Base-by-base conservation (phyloP, 2,797 vertebrate species). In the Sphenodon punctatus region DNA sequence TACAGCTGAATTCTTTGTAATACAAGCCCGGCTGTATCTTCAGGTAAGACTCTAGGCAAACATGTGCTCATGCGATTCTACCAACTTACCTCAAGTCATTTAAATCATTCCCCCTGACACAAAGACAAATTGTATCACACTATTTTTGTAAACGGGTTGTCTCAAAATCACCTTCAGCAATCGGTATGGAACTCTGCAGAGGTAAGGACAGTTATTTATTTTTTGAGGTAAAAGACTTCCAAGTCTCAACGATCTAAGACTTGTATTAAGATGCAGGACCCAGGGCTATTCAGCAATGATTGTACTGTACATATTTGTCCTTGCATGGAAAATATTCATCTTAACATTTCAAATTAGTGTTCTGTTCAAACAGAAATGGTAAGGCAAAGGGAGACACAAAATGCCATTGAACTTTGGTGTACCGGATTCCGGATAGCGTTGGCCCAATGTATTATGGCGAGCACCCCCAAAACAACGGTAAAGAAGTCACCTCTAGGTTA, bases 111-210 rank as follows among this genome's bases (percentile, higher is more conserved):
- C 96, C 96, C 94, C 95, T 97, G 97, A 98, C 97, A 98, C 89
- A 93, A 98, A 98, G 97, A 98, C 97, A 98, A 98, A 98, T 97
- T 97, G 97, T 97, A 93, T 95, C 80, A 67, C 92, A 92, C 92
- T 78, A 56, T 94, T 92, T 93, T 94, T 77, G 95, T 94, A 95
- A 95, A 75, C 80, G 90, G 91, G 80, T 92, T 82, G 32, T 60
- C 48, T 85, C 88, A 93, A 93, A 98, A 97, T 98, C 97, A 97
- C 97, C 97, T 97, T 94, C 92, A 95, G 97, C 97, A 94, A 92
- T 92, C 90, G 85, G 76, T 67, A 51, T 72, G 5, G 59, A 90
- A 91, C 87, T 93, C 87, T 88, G 89, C 68, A 82, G 91, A 93
- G 93, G 93, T 90, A 93, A 95, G 88, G 91, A 89, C 89, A 49